These are phyloP conservation scores for Scrobipalpa costella DNA, from an alignment of 2,888 invertebrate genomes.

Conservation along the genomic window DNA sequence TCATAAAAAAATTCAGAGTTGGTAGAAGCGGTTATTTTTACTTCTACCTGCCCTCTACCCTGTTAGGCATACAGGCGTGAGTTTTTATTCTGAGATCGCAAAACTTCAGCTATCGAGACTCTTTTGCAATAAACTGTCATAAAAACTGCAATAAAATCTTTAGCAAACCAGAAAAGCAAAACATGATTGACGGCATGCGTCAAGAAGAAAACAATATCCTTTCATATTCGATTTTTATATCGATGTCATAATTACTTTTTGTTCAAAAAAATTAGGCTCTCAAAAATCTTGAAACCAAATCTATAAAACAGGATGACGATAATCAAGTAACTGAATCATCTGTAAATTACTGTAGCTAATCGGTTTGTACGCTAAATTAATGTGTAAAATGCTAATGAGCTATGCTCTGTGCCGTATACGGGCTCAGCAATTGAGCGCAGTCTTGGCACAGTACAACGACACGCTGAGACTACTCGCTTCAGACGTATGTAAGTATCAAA, in stretches of 20 bases:
- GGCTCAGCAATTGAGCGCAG: background rate
- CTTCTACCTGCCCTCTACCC: no score
- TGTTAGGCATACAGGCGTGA: no score
- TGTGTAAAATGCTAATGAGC: slow-evolving; percentile 5
- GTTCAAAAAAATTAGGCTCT: slow-evolving; percentile 10
- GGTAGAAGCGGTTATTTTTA: no score
- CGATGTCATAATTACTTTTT: slow-evolving; percentile 39
- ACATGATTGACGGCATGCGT: background rate
- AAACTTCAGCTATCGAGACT: no score
- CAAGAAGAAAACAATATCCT: slow-evolving; percentile 10
- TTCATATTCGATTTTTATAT: slow-evolving; percentile 50
- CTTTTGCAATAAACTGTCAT: background rate
- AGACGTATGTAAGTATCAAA: background rate
- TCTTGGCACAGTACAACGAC: background rate
- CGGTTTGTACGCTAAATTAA: slow-evolving; percentile 8
- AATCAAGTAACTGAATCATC: background rate
- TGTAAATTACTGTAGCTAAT: slow-evolving; percentile 3
- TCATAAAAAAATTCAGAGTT: no score
- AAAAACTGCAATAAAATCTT: no score
- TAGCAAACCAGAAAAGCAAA: no score
- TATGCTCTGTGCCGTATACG: background rate
- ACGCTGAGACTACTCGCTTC: background rate
- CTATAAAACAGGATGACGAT: background rate
- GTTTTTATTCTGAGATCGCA: no score
- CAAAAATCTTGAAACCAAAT: background rate